phyloP scores from a whole-genome alignment of 2,797 vertebrate genomes.

The Notamacropus eugenii region DNA sequence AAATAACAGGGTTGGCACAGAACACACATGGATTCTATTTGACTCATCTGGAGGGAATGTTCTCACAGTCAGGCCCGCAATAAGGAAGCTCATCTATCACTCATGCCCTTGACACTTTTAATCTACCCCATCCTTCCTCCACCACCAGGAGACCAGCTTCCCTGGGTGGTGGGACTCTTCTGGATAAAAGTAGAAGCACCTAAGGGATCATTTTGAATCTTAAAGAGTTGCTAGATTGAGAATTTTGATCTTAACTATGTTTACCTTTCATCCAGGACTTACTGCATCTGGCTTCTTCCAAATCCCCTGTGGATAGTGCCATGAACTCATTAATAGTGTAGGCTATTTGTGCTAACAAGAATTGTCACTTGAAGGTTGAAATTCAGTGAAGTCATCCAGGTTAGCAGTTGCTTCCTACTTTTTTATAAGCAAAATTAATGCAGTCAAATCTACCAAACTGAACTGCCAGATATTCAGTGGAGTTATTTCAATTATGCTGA shows the following conservation, averaged over 20 bases:
- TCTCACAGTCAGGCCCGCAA: fast-evolving
- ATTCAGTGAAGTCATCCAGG: fast-evolving
- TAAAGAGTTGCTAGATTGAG: not conserved
- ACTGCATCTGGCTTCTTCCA: not conserved
- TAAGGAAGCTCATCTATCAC: not conserved
- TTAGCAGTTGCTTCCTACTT: not conserved
- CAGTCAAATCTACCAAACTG: fast-evolving
- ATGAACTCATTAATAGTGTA: fast-evolving
- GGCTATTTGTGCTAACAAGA: too few relatives aligned
- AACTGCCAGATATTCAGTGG: not conserved
- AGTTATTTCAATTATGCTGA: fast-evolving
- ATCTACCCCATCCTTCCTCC: fast-evolving
- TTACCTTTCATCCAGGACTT: not conserved
- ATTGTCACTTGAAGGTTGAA: fast-evolving
- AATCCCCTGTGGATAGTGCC: not conserved
- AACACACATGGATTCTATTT: not conserved
- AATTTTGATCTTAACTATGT: not conserved
- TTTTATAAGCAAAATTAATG: fast-evolving
- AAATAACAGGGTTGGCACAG: not conserved
- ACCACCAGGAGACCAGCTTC: not conserved
- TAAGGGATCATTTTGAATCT: not conserved
- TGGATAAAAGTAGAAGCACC: not conserved
- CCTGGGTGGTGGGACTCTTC: not conserved
- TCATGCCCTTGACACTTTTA: not conserved
- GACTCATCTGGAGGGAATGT: slow-evolving; percentile 48